phyloP scores from a whole-genome alignment of 2,113 vertebrate species.

The Alouatta palliata region DNA sequence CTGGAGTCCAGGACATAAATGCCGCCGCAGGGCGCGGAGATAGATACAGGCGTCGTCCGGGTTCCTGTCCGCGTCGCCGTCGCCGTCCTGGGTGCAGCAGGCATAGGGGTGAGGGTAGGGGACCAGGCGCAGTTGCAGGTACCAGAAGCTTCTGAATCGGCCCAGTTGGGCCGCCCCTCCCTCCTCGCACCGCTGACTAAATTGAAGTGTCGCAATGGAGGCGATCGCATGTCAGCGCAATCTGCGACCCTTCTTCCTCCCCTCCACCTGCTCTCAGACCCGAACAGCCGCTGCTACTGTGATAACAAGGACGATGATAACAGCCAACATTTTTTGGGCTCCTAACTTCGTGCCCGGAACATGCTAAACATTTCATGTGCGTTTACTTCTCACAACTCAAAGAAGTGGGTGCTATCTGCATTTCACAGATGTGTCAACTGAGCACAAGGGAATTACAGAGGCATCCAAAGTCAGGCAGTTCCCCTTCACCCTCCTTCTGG shows the following conservation, averaged over 20 bases:
- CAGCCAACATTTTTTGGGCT: background rate
- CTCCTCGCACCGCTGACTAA: background rate
- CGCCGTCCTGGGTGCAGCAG: background rate
- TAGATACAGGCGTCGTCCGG: constrained; percentile 63
- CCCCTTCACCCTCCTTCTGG: background rate
- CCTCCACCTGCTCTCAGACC: background rate
- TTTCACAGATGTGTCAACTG: background rate
- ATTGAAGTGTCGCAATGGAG: constrained; percentile 74
- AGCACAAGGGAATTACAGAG: too few species aligned
- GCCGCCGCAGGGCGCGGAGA: constrained; percentile 60
- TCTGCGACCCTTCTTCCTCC: background rate
- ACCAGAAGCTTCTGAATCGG: background rate
- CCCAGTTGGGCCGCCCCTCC: background rate
- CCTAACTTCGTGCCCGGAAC: background rate
- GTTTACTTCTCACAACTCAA: too few species aligned
- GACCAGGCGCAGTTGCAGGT: background rate
- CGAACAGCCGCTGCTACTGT: rapidly evolving
- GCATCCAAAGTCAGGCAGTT: background rate
- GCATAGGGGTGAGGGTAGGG: background rate
- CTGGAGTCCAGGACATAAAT: constrained; percentile 43
- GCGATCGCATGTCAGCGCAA: constrained; percentile 75
- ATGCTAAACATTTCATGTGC: background rate
- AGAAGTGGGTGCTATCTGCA: background rate
- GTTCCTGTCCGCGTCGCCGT: background rate
- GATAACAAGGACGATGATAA: too few species aligned